Conservation (phyloP, 2,888 invertebrate species). For the Tenthredo amoena region DNA sequence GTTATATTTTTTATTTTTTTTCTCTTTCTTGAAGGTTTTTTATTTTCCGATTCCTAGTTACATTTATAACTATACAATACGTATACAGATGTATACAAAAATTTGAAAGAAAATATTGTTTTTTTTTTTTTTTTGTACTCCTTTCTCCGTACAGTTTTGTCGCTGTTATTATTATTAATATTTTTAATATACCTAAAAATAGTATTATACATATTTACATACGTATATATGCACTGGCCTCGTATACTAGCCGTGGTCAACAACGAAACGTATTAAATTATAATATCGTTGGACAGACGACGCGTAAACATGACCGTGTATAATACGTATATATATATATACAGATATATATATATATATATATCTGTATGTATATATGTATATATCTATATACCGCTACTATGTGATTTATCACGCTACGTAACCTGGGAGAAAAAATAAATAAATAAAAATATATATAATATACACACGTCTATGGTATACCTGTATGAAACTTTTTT, state of each 20-base stretch:
- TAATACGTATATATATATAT: neutral
- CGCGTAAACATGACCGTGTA: slow-evolving; percentile 23
- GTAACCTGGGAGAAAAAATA: neutral
- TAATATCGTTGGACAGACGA: slow-evolving; percentile 51
- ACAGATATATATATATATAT: neutral
- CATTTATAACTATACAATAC: neutral
- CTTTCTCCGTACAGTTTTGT: neutral
- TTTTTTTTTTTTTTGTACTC: neutral
- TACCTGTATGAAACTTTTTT: neutral
- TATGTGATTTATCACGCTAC: slow-evolving; percentile 37
- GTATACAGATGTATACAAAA: neutral
- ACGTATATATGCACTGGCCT: neutral
- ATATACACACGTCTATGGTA: neutral
- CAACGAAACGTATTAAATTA: slow-evolving; percentile 14
- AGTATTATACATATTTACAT: neutral
- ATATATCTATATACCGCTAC: neutral
- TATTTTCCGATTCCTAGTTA: neutral
- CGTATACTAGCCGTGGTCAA: neutral
- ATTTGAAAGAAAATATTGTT: neutral
- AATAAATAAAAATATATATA: neutral
- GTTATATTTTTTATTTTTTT: neutral
- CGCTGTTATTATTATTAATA: neutral
- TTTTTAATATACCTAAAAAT: neutral
- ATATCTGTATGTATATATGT: neutral
- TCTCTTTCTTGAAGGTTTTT: too few relatives aligned